These are phyloP conservation scores for Sakesphorus luctuosus DNA, from an alignment of 2,113 vertebrate species.

Conservation along the genomic window DNA sequence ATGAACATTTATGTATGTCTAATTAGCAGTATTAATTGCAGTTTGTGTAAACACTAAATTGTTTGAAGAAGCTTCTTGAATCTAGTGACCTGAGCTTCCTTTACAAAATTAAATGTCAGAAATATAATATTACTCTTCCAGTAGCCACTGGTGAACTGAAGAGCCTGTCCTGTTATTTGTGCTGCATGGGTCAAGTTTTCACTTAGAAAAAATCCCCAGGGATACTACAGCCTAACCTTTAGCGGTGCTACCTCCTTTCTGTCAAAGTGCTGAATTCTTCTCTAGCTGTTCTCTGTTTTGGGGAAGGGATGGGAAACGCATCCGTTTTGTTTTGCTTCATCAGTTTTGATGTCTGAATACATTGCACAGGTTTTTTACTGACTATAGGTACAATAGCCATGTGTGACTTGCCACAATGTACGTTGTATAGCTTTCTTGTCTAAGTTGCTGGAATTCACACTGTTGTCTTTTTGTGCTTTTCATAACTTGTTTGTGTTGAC, in stretches of 20 bases:
- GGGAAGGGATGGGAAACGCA: neutral
- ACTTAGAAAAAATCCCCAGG: neutral
- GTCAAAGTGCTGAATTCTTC: constrained; percentile 46
- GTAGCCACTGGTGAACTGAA: constrained; percentile 14
- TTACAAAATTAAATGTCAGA: neutral
- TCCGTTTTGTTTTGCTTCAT: constrained; percentile 8
- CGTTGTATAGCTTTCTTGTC: neutral
- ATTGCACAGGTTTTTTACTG: neutral
- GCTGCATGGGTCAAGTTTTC: constrained; percentile 42
- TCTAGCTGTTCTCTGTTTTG: constrained; percentile 27
- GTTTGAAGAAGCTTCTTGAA: constrained; percentile 51
- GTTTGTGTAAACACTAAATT: constrained; percentile 38
- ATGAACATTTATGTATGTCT: constrained; percentile 27
- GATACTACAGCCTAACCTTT: constrained; percentile 48
- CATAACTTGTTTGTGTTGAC: constrained; percentile 38
- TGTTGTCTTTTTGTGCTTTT: constrained; percentile 31
- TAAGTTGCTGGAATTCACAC: neutral
- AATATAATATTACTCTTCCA: constrained; percentile 17
- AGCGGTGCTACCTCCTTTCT: constrained; percentile 73
- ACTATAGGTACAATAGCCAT: neutral
- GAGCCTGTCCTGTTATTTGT: constrained; percentile 26
- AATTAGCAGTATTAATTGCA: constrained; percentile 58
- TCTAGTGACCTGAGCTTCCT: constrained; percentile 39
- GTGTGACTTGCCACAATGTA: neutral
- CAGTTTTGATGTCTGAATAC: constrained; percentile 18